phyloP scores from a whole-genome alignment of 2,888 invertebrate genomes.

The Ecliptopera silaceata region DNA sequence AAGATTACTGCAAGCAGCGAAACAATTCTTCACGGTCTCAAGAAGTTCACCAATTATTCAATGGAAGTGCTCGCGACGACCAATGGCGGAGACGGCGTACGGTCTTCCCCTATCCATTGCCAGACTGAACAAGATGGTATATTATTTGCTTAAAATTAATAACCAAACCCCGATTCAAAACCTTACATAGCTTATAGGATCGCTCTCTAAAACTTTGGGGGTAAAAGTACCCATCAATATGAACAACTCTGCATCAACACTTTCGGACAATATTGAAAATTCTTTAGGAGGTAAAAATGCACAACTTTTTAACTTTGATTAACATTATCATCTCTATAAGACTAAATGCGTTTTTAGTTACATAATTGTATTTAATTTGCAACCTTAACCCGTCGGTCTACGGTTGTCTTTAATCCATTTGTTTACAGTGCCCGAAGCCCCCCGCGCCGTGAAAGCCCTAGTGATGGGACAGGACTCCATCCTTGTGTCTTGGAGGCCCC shows the following conservation, averaged over 20 bases:
- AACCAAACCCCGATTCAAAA: too few relatives aligned
- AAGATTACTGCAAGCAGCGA: slow-evolving; percentile 96
- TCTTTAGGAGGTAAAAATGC: too few relatives aligned
- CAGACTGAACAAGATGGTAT: slow-evolving; percentile 98
- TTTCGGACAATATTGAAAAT: too few relatives aligned
- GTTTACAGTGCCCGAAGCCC: slow-evolving; percentile 93
- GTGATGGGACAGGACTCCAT: slow-evolving; percentile 96
- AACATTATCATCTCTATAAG: too few relatives aligned
- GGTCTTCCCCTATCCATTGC: slow-evolving; percentile 93
- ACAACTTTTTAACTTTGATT: too few relatives aligned
- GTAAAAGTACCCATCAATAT: too few relatives aligned
- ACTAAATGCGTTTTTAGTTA: too few relatives aligned
- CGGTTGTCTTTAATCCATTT: background rate
- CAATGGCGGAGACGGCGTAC: slow-evolving; percentile 96
- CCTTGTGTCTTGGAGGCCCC: slow-evolving; percentile 96
- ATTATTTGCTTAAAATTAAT: too few relatives aligned
- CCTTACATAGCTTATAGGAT: too few relatives aligned
- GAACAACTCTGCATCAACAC: too few relatives aligned
- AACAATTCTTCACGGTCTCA: slow-evolving; percentile 95
- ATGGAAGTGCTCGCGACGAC: slow-evolving; percentile 98
- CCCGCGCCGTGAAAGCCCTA: slow-evolving; percentile 95
- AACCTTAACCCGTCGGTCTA: background rate
- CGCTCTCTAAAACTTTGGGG: too few relatives aligned
- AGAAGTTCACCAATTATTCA: slow-evolving; percentile 98
- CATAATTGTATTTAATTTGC: too few relatives aligned